Evolutionary conservation across 1,140 invertebrate species (phyloP).

Genomic region (Ctenoplectra terminalis): DNA sequence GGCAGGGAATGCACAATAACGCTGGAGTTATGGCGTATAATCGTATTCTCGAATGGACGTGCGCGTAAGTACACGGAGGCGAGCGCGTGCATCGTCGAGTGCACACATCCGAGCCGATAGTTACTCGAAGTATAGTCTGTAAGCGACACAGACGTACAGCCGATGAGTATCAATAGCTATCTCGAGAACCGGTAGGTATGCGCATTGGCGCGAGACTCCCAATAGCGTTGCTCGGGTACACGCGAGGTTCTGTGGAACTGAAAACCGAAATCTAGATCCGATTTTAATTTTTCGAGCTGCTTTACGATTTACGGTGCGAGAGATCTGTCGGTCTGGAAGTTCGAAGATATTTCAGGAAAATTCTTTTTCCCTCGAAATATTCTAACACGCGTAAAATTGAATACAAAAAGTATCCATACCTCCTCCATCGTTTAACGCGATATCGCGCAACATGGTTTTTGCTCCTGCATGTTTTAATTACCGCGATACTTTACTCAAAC

Average conservation of each 20-base stretch:
- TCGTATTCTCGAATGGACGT: constrained; percentile 52
- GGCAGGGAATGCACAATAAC: constrained; percentile 47
- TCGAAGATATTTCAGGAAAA: too few species aligned
- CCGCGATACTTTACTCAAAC: too few species aligned
- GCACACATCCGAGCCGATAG: constrained; percentile 34
- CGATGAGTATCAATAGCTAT: constrained; percentile 62
- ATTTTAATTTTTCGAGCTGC: constrained; percentile 3
- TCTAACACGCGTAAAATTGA: too few species aligned
- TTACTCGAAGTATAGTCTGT: constrained; percentile 48
- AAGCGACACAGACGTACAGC: constrained; percentile 51
- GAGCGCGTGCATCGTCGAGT: neutral
- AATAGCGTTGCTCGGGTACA: constrained; percentile 13
- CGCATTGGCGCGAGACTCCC: constrained; percentile 43
- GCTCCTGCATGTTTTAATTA: too few species aligned
- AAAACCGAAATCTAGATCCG: constrained; percentile 59
- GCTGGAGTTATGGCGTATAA: constrained; percentile 52
- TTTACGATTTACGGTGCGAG: neutral
- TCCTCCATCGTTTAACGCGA: too few species aligned
- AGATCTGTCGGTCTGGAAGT: too few species aligned
- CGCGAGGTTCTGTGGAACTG: constrained; percentile 2
- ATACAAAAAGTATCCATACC: too few species aligned
- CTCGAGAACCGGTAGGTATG: constrained; percentile 46
- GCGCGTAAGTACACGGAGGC: neutral
- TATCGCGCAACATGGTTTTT: too few species aligned
- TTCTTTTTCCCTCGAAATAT: too few species aligned